A percentile compares a stretch with the other conserved stretches of the same genome.
Evolutionary conservation across 1,140 invertebrate genomes (phyloP).

Genomic region (Leptinotarsa defecta): DNA sequence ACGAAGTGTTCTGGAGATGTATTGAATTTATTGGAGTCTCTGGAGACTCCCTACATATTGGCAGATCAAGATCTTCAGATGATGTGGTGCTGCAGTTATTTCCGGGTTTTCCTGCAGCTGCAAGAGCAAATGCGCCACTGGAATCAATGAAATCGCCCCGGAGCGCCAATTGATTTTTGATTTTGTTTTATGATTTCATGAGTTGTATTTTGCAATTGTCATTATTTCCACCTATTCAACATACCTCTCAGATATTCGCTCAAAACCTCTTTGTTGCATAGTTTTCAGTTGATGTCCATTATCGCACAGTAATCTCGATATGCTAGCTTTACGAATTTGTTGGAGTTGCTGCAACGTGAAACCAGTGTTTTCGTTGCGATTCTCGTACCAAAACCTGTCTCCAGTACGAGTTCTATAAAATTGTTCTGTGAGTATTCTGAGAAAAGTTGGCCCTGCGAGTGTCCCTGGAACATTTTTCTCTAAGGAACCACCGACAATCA

Average conservation of each 20-base stretch:
- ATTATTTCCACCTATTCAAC: constrained; percentile 35
- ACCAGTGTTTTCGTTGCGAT: constrained; percentile 62
- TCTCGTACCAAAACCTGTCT: constrained; percentile 84
- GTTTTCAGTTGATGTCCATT: constrained; percentile 75
- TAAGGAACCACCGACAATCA: constrained; percentile 82
- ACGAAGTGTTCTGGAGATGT: no score
- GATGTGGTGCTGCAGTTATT: no score
- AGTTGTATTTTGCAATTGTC: not conserved
- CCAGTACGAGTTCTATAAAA: constrained; percentile 83
- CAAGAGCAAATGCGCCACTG: no score
- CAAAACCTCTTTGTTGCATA: constrained; percentile 75
- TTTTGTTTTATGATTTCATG: no score
- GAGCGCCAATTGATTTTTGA: no score
- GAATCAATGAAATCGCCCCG: no score
- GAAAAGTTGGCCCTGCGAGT: constrained; percentile 87
- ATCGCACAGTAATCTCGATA: constrained; percentile 86
- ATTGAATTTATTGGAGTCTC: no score
- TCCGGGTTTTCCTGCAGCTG: no score
- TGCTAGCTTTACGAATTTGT: constrained; percentile 81
- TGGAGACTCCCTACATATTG: no score
- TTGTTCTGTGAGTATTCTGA: constrained; percentile 87
- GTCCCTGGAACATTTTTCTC: constrained; percentile 78
- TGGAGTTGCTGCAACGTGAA: constrained; percentile 51
- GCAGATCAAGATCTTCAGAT: no score
- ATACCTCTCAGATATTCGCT: constrained; percentile 63